A percentile compares a stretch with the other conserved stretches of the same genome.
Conservation (phyloP, 2,888 invertebrate species). For the Scotopteryx bipunctaria region DNA sequence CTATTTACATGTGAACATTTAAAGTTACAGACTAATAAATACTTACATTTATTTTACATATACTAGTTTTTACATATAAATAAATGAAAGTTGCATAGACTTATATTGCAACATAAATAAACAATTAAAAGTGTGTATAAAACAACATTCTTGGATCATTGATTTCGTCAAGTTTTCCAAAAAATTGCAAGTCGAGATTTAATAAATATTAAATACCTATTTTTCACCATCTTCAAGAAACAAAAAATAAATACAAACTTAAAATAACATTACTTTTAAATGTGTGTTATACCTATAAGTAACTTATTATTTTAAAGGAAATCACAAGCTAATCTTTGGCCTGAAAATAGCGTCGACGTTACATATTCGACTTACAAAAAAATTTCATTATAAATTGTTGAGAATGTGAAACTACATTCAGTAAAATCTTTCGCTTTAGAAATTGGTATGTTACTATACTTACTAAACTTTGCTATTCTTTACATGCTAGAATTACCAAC, state of each 20-base stretch:
- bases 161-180: no score
- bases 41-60: slow-evolving; percentile 14
- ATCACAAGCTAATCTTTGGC: slow-evolving; percentile 19
- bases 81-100: no score
- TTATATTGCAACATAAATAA: no score
- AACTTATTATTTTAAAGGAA: slow-evolving; percentile 10
- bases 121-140: no score
- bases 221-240: neutral
- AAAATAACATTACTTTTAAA: neutral
- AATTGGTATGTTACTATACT: neutral
- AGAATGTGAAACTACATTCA: neutral
- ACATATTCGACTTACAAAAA: neutral
- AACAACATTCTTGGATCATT: no score
- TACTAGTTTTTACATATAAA: neutral
- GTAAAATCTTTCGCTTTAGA: slow-evolving; percentile 14
- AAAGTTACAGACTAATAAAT: slow-evolving; percentile 5
- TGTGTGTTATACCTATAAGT: neutral
- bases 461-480: neutral
- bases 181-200: no score
- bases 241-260: neutral
- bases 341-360: slow-evolving; percentile 1
- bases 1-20: slow-evolving; percentile 17
- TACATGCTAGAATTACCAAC: neutral
- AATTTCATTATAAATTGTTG: neutral
- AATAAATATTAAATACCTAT: no score